Evolutionary conservation across 2,113 vertebrate genomes (phyloP), one percentile per base, ranked within the genome.

Genomic region (Austrofundulus limnaeus): DNA sequence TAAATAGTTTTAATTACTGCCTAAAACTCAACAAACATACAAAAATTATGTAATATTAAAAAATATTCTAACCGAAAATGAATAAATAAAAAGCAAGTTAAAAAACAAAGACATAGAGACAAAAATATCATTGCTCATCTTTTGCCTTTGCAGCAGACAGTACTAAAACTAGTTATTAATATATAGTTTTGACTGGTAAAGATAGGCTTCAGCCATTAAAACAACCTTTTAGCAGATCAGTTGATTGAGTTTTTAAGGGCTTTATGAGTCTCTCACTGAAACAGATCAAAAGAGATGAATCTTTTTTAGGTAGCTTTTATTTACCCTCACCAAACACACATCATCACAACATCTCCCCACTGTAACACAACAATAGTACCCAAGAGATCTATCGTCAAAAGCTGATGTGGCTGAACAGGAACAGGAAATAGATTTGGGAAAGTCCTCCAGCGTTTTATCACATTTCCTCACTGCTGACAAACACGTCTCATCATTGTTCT

Each of bases 371-470:
- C 82, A 88, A 86, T 82, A 86, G 84, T 82, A 78, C 80, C 72
- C 85, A 85, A 83, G 81, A 81, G 81, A 88, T 81, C 75, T 61
- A 72, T 89, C 80, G 77, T 78, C 83, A 71, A 85, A 49, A n/a
- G 70, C 81, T 89, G 89, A 89, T 90, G 78, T 86, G 80, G 89
- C 87, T 66, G 67, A 87, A 90, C 84, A 89, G 81, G 83, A 89
- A 84, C 81, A 90, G 87, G 88, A 90, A 88, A 88, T 89, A 79
- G 85, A 90, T 89, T 91, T 89, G 85, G 87, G 90, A 88, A 89
- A 78, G 72, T 83, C 88, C 89, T 85, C 85, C 83, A 81, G 87
- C 82, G 57, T 77, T 86, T 77, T 89, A 87, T 89, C 85, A 89
- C 85, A 87, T 88, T 82, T 73, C 79, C 77, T 86, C 56, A 80